Percentiles rank a stretch among this genome's conserved stretches.
Evolutionary conservation across 2,888 invertebrate species (phyloP).

Genomic region (Catotricha subobsoleta): DNA sequence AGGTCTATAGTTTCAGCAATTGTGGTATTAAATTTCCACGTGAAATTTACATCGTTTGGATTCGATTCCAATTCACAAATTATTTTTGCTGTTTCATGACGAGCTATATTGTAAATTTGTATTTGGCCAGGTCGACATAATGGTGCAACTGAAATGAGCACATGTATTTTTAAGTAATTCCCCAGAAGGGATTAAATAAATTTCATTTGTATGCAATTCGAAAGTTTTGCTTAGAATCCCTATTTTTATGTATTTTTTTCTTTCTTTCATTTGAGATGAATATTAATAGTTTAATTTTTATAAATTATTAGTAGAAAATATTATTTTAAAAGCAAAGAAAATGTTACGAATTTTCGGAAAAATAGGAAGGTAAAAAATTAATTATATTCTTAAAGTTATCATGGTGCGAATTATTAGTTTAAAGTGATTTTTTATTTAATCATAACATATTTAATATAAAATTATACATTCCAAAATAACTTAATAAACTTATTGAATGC

Average conservation of each 20-base stretch:
- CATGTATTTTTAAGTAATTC: neutral
- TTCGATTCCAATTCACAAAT: slow-evolving; percentile 57
- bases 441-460: too few species aligned
- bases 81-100: slow-evolving; percentile 45
- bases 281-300: neutral
- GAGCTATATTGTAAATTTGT: slow-evolving; percentile 42
- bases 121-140: slow-evolving; percentile 44
- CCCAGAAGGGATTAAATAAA: neutral
- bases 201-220: neutral
- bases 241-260: too few species aligned
- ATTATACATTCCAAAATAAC: too few species aligned
- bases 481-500: too few species aligned
- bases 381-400: too few species aligned
- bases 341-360: too few species aligned
- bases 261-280: too few species aligned
- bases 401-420: too few species aligned
- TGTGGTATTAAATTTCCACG: slow-evolving; percentile 50
- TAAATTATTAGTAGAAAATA: neutral
- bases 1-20: slow-evolving; percentile 34
- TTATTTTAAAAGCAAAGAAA: neutral
- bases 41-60: slow-evolving; percentile 43
- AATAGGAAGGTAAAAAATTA: too few species aligned
- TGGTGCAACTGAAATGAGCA: slow-evolving; percentile 36
- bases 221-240: neutral
- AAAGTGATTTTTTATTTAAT: too few species aligned